These are phyloP conservation scores for Pristionchus maxplancki DNA, from an alignment of 2,888 invertebrate species.

Conservation along the genomic window DNA sequence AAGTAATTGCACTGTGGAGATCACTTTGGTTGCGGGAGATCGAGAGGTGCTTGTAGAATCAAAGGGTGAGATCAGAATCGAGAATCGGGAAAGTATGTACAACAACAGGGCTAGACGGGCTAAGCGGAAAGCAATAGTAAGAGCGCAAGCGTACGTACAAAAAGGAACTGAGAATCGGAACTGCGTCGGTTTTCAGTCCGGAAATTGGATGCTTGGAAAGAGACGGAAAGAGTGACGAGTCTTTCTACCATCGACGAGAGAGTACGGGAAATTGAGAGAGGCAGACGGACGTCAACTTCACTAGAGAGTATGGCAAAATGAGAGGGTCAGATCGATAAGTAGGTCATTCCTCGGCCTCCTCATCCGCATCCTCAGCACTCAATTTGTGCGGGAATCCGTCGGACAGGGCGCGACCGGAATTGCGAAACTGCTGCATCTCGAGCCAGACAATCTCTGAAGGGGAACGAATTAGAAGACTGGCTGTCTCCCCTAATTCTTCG, in stretches of 20 bases:
- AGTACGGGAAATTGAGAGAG: no score
- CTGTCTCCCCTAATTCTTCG: background rate
- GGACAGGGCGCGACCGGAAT: slow-evolving; percentile 56
- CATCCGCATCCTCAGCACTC: background rate
- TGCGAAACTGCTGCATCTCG: slow-evolving; percentile 65
- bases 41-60: background rate
- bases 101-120: background rate
- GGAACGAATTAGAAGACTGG: background rate
- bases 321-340: no score
- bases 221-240: no score
- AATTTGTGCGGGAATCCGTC: slow-evolving; percentile 50
- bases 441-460: slow-evolving; percentile 69
- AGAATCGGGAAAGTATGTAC: background rate
- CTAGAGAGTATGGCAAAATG: no score
- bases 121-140: no score
- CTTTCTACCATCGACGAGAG: no score
- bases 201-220: no score
- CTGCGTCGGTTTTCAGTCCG: no score
- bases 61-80: background rate
- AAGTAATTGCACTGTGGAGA: background rate
- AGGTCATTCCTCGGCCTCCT: background rate
- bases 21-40: background rate
- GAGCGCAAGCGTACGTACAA: no score
- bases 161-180: no score
- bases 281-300: no score